Conservation (phyloP, 2,113 vertebrate species). For the Lophotis ruficrista region DNA sequence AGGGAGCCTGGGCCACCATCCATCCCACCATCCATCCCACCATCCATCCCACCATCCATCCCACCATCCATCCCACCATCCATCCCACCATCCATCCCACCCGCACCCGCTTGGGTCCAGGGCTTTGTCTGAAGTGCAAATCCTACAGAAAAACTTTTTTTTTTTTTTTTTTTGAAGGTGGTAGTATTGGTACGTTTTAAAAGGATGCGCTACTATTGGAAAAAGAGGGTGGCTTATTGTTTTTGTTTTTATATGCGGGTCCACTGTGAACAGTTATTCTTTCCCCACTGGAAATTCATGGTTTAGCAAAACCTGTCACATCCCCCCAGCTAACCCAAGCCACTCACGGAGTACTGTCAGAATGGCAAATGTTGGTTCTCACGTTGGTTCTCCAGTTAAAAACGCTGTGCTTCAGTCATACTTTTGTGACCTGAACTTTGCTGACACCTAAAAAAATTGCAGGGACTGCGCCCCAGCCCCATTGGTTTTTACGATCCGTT, state of each 20-base stretch:
- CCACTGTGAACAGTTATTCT: neutral
- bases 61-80: too few species aligned
- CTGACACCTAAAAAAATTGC: constrained; percentile 43
- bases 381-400: neutral
- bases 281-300: neutral
- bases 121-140: neutral
- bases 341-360: neutral
- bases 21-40: too few species aligned
- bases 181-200: neutral
- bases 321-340: neutral
- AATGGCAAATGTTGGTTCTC: neutral
- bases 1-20: neutral
- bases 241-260: neutral
- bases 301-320: neutral
- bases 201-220: neutral
- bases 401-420: neutral
- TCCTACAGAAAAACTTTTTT: neutral
- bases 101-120: neutral
- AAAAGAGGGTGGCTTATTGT: neutral
- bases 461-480: neutral
- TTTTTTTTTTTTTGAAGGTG: neutral
- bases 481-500: neutral
- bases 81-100: neutral
- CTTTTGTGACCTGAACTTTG: constrained; percentile 51
- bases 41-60: too few species aligned